Conservation (phyloP, 2,888 invertebrate genomes). For the Stomorhina lunata region DNA sequence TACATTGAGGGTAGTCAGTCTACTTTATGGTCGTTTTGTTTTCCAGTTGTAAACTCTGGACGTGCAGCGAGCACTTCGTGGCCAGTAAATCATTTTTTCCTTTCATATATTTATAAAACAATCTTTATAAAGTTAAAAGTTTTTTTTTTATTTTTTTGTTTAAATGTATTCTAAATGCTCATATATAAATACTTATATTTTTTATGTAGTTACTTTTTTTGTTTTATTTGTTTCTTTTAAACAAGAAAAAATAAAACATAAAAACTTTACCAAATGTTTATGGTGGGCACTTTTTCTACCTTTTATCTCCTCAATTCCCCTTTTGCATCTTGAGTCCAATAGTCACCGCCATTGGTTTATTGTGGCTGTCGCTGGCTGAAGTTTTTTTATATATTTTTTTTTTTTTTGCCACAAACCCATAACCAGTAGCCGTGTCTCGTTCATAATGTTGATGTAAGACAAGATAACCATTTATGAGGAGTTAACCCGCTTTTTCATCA, state of each 20-base stretch:
- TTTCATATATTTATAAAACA: constrained; percentile 44
- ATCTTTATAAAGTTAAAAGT: constrained; percentile 46
- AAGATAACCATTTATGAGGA: constrained; percentile 66
- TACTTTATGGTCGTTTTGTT: constrained; percentile 25
- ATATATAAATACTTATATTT: too few relatives aligned
- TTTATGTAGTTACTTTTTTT: constrained; percentile 1
- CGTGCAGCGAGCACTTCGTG: constrained; percentile 62
- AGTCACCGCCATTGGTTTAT: constrained; percentile 41
- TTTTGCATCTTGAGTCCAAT: not conserved
- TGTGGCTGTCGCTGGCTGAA: constrained; percentile 40
- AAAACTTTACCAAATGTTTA: constrained; percentile 34
- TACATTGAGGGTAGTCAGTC: constrained; percentile 44
- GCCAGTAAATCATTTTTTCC: constrained; percentile 69
- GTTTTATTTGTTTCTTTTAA: not conserved
- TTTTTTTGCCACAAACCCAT: constrained; percentile 49
- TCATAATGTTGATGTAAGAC: constrained; percentile 65
- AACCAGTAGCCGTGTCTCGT: constrained; percentile 64
- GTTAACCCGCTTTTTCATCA: constrained; percentile 66
- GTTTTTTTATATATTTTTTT: too few relatives aligned
- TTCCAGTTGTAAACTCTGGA: not conserved
- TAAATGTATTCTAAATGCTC: constrained; percentile 36
- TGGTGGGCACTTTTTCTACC: not conserved
- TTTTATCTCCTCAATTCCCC: not conserved
- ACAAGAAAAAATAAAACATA: not conserved
- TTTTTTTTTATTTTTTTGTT: constrained; percentile 9